Base-by-base conservation (phyloP, 2,113 vertebrate species). In the Ardeotis arabs region DNA sequence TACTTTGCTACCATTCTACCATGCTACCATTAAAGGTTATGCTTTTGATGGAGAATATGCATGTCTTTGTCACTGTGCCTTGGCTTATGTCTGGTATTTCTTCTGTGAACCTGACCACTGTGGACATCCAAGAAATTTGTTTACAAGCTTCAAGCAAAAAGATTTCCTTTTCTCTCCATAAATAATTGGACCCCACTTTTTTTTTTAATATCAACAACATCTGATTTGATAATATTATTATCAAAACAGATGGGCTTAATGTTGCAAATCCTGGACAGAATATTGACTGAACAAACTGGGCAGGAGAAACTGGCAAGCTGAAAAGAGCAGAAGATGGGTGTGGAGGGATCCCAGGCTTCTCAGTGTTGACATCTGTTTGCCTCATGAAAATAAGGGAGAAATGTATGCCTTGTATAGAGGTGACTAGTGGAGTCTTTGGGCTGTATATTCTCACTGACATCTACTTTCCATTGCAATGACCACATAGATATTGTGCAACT, bases 391-490 rank as follows among this genome's bases (percentile, higher is more conserved):
- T 24, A 33, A n/a, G 8, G 22, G 9, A 84, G 12, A 82, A 83
- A 47, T 60, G 3, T n/a, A 33, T 70, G 39, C 9, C 0, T 0
- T 64, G 5, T 29, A 13, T 12, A 69, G n/a, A 37, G 12, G 6
- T 58, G n/a, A 41, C 14, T 23, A 49, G 10, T 15, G 20, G 22
- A 76, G 16, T 29, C 18, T 47, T 79, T 45, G 35, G 50, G 20
- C 9, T 55, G 1, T 47, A 10, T 69, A 29, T 79, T 85, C 45
- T 56, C 12, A 27, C 12, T 66, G 11, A 22, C 2, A 1, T 62
- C 14, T 75, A 21, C 39, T 75, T 90, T 53, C 13, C 56, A 27
- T 60, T 53, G 24, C 33, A 64, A 14, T 49, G 25, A 29, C 33
- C 15, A 25, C n/a, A 44, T 27, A 5, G 10, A 6, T 70, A 4